These are phyloP conservation scores for Oscheius sp. DNA, from an alignment of 2,888 invertebrate genomes.

Conservation along the genomic window DNA sequence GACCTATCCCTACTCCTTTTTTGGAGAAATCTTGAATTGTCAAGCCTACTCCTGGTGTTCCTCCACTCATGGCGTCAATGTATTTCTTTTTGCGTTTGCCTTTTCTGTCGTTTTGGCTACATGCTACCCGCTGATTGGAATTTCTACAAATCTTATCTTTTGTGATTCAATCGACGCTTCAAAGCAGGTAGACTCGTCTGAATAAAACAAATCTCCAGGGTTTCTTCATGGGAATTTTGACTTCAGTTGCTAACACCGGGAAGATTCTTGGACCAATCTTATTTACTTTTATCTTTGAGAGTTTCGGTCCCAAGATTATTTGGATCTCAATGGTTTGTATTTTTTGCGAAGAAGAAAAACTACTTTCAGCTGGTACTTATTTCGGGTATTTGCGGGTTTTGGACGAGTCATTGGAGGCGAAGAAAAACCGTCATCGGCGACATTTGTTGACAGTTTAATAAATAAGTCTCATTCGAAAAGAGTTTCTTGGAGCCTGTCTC, in stretches of 20 bases:
- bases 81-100: not conserved
- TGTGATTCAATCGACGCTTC: not conserved
- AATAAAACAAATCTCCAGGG: not conserved
- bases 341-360: too few relatives aligned
- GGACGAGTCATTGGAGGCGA: too few relatives aligned
- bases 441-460: too few relatives aligned
- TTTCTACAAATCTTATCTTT: slow-evolving; percentile 8
- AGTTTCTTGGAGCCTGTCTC: too few relatives aligned
- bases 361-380: too few relatives aligned
- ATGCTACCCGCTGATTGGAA: not conserved
- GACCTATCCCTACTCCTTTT: not conserved
- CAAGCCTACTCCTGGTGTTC: not conserved
- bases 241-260: not conserved
- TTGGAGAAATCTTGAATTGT: not conserved
- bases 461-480: too few relatives aligned
- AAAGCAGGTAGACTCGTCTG: not conserved
- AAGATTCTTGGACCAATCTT: not conserved
- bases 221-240: not conserved
- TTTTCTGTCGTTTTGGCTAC: not conserved
- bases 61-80: not conserved
- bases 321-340: not conserved
- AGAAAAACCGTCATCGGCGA: too few relatives aligned
- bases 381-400: too few relatives aligned
- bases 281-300: not conserved
- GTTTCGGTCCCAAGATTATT: not conserved